These are phyloP conservation scores for Epistrophe eligans DNA, from an alignment of 2,888 invertebrate species.

Conservation along the genomic window DNA sequence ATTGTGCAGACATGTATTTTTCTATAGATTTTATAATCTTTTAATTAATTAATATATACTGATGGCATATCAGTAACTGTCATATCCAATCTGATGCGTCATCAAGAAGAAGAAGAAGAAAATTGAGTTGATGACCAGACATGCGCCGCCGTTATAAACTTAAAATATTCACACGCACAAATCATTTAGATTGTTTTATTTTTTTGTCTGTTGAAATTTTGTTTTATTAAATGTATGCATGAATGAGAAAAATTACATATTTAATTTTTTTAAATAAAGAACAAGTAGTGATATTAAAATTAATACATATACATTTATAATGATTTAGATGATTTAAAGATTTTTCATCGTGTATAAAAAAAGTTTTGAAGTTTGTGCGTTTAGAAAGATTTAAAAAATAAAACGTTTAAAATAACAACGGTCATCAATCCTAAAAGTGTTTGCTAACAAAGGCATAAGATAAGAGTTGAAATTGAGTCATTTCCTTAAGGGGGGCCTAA, in stretches of 20 bases:
- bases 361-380: not conserved
- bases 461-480: too few species aligned
- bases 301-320: not conserved
- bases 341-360: not conserved
- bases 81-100: not conserved
- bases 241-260: constrained; percentile 1
- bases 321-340: not conserved
- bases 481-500: too few species aligned
- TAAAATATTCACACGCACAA: constrained; percentile 44
- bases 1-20: constrained; percentile 9
- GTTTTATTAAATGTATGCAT: constrained; percentile 2
- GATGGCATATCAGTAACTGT: too few species aligned
- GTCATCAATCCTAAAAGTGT: too few species aligned
- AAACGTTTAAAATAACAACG: not conserved
- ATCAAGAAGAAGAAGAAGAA: not conserved
- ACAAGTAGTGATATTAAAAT: not conserved
- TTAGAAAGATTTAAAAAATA: not conserved
- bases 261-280: not conserved
- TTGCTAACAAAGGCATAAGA: too few species aligned
- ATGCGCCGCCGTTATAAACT: constrained; percentile 39
- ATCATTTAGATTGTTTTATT: constrained; percentile 26
- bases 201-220: constrained; percentile 21
- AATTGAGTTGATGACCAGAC: not conserved
- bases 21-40: not conserved
- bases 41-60: not conserved